Evolutionary conservation across 2,888 invertebrate genomes (phyloP).

Genomic region (Capitulum mitella): DNA sequence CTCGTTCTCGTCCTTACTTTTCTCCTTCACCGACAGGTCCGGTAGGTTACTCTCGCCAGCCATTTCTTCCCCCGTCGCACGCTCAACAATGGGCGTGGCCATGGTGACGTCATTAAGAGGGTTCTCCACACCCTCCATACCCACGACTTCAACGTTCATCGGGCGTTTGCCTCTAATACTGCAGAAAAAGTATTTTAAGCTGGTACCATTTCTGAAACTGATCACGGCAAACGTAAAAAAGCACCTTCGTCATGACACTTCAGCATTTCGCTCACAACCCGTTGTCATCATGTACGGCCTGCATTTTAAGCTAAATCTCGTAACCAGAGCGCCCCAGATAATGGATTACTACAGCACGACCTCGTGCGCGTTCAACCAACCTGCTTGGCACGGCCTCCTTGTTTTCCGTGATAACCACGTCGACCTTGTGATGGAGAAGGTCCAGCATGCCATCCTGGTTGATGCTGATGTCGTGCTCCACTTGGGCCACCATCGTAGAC

Average conservation of each 20-base stretch:
- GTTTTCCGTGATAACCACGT: neutral
- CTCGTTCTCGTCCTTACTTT: neutral
- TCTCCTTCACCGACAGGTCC: neutral
- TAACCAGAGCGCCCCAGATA: too few relatives aligned
- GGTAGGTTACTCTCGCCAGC: neutral
- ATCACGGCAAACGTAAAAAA: too few relatives aligned
- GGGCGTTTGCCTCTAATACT: neutral
- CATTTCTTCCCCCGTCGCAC: neutral
- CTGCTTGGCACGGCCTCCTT: neutral
- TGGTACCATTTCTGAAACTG: too few relatives aligned
- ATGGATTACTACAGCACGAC: too few relatives aligned
- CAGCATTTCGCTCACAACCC: too few relatives aligned
- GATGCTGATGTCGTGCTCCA: neutral
- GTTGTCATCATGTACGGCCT: too few relatives aligned
- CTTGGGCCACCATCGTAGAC: neutral
- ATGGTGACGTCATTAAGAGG: neutral
- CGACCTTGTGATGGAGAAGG: constrained; percentile 4
- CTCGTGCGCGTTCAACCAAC: too few relatives aligned
- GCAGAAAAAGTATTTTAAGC: neutral
- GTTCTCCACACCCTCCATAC: neutral
- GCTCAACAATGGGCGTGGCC: neutral
- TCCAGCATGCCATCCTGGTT: constrained; percentile 18
- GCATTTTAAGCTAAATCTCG: too few relatives aligned
- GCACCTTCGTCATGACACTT: too few relatives aligned
- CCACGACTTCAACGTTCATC: neutral